Base-by-base conservation (phyloP, 2,113 vertebrate genomes). In the Serilophus lunatus region DNA sequence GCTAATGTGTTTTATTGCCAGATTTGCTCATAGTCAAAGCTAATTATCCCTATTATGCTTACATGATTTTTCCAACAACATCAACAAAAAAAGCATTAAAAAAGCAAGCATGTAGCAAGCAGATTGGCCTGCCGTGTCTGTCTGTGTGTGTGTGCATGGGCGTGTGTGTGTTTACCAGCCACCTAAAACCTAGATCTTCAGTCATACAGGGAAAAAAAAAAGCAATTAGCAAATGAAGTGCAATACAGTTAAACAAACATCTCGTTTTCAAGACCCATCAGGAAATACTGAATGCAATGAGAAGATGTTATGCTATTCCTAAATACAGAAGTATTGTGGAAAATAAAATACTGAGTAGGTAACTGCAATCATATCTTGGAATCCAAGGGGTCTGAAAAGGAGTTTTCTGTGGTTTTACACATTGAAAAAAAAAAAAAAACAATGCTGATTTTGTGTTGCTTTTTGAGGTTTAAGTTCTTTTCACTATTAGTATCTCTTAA, bases 41-140 rank as follows among this genome's bases (percentile, higher is more conserved):
- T 97, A 98, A 98, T 98, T 96, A 97, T 85, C 86, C 90, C 93
- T 95, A 96, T 96, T 96, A 97, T 79, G 93, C 80, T 90, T 96
- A 93, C 72, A 96, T 82, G 79, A 92, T 95, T 95, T 95, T 95
- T 92, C 50, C 84, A 93, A 90, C 80, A 92, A 89, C 82, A 36
- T 65, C 36, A 79, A 74, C 53, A 51, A 25, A 72, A 47, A 76
- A 24, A 42, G 42, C 78, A 90, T 90, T 92, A 22, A 88, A 88
- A 84, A 90, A 66, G 74, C 10, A 18, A 68, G 20, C 9, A 1
- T 33, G 82, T 51, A 74, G 88, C 50, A 90, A 79, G 53, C 74
- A 90, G 71, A 83, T 35, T 88, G 88, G 77, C 7, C 1, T 70
- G 50, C 9, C 35, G 45, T 42, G n/a, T n/a, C n/a, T 25, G 35